Percentiles rank a stretch among this genome's conserved stretches.
phyloP scores from a whole-genome alignment of 1,140 invertebrate genomes.

The Mesaphorura yosii region DNA sequence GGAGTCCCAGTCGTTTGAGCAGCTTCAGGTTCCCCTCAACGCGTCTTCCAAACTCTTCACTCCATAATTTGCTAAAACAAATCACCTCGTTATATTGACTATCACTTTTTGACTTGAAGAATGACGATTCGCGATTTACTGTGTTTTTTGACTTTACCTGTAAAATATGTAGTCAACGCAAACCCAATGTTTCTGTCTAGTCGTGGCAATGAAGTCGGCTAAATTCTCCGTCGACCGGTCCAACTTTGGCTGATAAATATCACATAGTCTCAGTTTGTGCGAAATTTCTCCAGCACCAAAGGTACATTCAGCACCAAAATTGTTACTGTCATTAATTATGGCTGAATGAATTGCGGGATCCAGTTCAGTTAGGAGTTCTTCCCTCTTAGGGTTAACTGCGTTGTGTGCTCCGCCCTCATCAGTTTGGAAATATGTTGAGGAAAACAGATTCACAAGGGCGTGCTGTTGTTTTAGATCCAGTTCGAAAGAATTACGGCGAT shows the following conservation, averaged over 20 bases:
- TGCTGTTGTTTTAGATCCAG: constrained; percentile 15
- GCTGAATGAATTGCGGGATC: too few relatives aligned
- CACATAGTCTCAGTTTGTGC: constrained; percentile 35
- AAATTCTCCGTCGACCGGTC: constrained; percentile 26
- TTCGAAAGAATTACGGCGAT: constrained; percentile 28
- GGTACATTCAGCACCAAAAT: constrained; percentile 1
- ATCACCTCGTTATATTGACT: too few relatives aligned
- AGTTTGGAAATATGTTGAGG: too few relatives aligned
- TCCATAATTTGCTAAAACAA: constrained; percentile 24
- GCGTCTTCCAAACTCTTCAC: constrained; percentile 6
- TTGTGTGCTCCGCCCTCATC: too few relatives aligned
- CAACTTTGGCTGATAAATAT: constrained; percentile 33
- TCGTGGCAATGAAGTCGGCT: constrained; percentile 62
- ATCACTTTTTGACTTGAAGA: constrained; percentile 3
- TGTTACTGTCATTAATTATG: background rate
- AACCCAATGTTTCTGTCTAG: constrained; percentile 60
- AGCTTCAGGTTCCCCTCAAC: constrained; percentile 42
- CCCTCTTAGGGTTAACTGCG: too few relatives aligned
- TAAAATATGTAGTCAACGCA: constrained; percentile 73
- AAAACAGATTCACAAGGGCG: background rate
- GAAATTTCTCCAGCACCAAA: constrained; percentile 32
- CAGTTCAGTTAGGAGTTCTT: too few relatives aligned
- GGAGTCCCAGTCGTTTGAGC: constrained; percentile 49
- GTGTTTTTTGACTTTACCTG: constrained; percentile 38
- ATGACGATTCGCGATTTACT: constrained; percentile 5